phyloP scores from a whole-genome alignment of 1,140 invertebrate species.

The Agrilus planipennis region DNA sequence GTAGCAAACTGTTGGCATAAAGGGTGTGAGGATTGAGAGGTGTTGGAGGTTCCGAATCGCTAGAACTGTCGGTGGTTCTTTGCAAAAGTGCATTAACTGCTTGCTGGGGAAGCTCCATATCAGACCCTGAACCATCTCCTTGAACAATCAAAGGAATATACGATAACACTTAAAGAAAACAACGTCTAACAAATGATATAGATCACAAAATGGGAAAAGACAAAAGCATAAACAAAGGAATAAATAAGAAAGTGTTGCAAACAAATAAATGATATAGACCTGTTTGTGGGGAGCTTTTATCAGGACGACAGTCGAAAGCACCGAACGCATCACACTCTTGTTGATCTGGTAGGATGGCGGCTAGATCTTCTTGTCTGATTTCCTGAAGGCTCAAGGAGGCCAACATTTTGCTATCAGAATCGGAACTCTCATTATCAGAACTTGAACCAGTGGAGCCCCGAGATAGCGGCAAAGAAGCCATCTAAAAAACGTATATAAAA shows the following conservation, averaged over 20 bases:
- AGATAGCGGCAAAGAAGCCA: constrained; percentile 29
- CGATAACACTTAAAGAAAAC: no score
- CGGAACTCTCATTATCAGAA: constrained; percentile 27
- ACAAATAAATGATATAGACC: no score
- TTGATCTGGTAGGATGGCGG: constrained; percentile 51
- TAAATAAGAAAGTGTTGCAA: no score
- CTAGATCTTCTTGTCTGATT: constrained; percentile 54
- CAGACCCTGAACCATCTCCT: constrained; percentile 48
- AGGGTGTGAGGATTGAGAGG: constrained; percentile 27
- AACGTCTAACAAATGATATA: no score
- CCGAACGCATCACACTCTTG: constrained; percentile 47
- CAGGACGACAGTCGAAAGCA: constrained; percentile 39
- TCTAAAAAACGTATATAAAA: constrained; percentile 19
- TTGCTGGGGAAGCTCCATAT: constrained; percentile 55
- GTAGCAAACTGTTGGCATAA: constrained; percentile 37
- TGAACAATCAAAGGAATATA: not conserved
- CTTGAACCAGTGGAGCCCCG: constrained; percentile 27
- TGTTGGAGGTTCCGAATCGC: constrained; percentile 42
- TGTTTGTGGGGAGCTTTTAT: constrained; percentile 22
- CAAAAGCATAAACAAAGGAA: no score
- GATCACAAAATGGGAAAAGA: no score
- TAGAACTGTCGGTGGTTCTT: constrained; percentile 46
- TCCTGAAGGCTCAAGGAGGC: constrained; percentile 36
- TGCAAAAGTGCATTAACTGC: constrained; percentile 57
- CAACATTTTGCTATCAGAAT: constrained; percentile 25